A percentile compares a stretch with the other conserved stretches of the same genome.
Evolutionary conservation across 2,888 invertebrate species (phyloP).

Genomic region (Spodoptera picta): DNA sequence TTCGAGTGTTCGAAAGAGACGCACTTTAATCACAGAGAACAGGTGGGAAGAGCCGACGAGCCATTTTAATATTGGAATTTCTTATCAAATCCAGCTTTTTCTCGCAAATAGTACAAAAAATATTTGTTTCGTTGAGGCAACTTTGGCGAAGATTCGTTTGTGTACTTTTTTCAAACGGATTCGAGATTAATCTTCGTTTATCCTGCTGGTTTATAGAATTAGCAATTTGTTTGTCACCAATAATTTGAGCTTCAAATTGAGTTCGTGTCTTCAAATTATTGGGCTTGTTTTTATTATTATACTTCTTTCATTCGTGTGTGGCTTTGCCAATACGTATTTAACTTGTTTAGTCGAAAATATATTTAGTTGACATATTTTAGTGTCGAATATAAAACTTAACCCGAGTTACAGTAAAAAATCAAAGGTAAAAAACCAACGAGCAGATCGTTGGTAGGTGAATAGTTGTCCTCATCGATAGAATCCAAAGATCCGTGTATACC

Average conservation of each 20-base stretch:
- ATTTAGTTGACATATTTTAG: no score
- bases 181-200: constrained; percentile 50
- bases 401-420: no score
- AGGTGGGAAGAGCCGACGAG: constrained; percentile 76
- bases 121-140: constrained; percentile 59
- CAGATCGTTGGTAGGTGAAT: constrained; percentile 21
- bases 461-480: constrained; percentile 36
- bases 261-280: constrained; percentile 4
- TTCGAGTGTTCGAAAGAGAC: constrained; percentile 75
- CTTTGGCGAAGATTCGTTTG: constrained; percentile 53
- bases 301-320: background rate
- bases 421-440: no score
- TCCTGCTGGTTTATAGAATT: constrained; percentile 38
- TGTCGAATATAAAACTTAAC: no score
- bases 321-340: no score
- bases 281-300: constrained; percentile 1
- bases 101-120: constrained; percentile 61
- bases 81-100: constrained; percentile 76
- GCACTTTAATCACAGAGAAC: constrained; percentile 85
- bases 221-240: constrained; percentile 36
- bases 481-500: constrained; percentile 37
- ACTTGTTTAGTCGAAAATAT: no score
- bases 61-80: constrained; percentile 85
- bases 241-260: constrained; percentile 20
- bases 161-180: constrained; percentile 50